A percentile compares a stretch with the other conserved stretches of the same genome.
phyloP scores from a whole-genome alignment of 1,140 invertebrate species.

The Formica exsecta region DNA sequence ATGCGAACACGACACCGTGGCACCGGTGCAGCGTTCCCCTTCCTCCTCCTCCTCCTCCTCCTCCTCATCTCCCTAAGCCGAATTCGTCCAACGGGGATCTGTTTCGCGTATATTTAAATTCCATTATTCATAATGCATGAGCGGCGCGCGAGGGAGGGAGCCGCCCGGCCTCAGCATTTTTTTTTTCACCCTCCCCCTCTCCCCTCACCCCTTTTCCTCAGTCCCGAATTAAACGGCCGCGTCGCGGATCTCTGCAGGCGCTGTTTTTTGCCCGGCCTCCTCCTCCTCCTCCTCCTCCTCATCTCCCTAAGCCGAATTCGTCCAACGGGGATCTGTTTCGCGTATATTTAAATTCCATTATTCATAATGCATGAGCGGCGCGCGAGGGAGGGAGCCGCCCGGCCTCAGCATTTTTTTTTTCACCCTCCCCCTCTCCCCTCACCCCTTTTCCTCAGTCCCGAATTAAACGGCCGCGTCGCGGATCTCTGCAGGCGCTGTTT shows the following conservation, averaged over 20 bases:
- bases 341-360: constrained; percentile 84
- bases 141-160: constrained; percentile 59
- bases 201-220: constrained; percentile 48
- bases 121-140: constrained; percentile 84
- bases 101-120: constrained; percentile 82
- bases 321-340: constrained; percentile 71
- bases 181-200: constrained; percentile 40
- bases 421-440: no score
- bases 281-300: neutral
- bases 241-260: constrained; percentile 76
- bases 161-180: constrained; percentile 63
- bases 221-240: constrained; percentile 81
- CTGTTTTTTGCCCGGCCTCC: constrained; percentile 73
- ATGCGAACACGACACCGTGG: constrained; percentile 78
- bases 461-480: constrained; percentile 80
- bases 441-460: constrained; percentile 71
- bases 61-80: constrained; percentile 47
- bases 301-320: constrained; percentile 59
- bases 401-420: constrained; percentile 71
- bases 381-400: constrained; percentile 41
- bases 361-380: constrained; percentile 82
- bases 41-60: neutral
- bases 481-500: constrained; percentile 75
- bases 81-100: constrained; percentile 68
- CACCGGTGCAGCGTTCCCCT: constrained; percentile 53